Base-by-base conservation (phyloP, 2,797 vertebrate genomes). In the Protosalanx chinensis region DNA sequence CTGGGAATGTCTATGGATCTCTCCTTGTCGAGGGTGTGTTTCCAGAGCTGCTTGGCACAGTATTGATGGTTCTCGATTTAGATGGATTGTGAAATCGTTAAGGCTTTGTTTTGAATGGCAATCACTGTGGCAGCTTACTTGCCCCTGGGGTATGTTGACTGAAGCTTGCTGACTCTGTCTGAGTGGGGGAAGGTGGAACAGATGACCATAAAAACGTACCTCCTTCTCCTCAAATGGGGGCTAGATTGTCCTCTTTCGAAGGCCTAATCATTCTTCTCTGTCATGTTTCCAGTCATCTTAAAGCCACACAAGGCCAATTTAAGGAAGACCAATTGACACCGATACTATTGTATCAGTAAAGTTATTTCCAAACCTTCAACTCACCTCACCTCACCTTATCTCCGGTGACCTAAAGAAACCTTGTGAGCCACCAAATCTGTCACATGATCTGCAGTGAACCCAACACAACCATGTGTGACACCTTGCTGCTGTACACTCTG, bases 31-130 rank as follows among this genome's bases (percentile, higher is more conserved):
- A 79, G 23, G 51, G 65, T 41, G 67, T 71, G 30, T 69, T 65
- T 63, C 70, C 37, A 74, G 46, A 76, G 27, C 6, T 18, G 41
- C 73, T 73, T 76, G 49, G 56, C 64, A 61, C 67, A 49, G 49
- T 33, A 61, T 56, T 18, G n/a, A 62, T 33, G 3, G 18, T 53
- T 73, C 32, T 68, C 61, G 68, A 72, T 23, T 81, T 73, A 72
- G 70, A 76, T 82, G 85, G 49, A 73, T 58, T 68, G 15, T 63
- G 56, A 74, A 68, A 69, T 58, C 61, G 53, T 32, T 16, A 51
- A 67, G 72, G 70, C 46, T 80, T 73, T 79, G 58, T 79, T 84
- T 74, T 70, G 70, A 82, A 76, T 56, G 33, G 74, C 70, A 73
- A 65, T 79, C 68, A 67, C 23, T 32, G 30, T 37, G 63, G 67